These are phyloP conservation scores for Eulemur albifrons DNA, from an alignment of 2,797 vertebrate genomes.

Conservation along the genomic window DNA sequence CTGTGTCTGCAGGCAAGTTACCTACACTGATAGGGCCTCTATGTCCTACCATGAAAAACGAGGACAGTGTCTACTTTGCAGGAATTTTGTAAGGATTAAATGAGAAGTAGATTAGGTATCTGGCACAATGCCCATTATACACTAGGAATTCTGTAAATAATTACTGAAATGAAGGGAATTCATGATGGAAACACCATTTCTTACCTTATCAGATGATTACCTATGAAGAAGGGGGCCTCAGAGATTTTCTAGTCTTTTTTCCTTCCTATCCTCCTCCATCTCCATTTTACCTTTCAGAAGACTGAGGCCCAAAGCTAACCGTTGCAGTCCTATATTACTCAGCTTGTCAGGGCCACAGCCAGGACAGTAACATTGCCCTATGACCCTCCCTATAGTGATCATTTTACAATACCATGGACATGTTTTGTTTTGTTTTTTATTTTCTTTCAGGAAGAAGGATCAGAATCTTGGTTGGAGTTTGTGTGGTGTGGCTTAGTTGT, in stretches of 20 bases:
- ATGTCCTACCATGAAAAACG: not conserved
- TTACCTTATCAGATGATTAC: not conserved
- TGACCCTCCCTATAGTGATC: not conserved
- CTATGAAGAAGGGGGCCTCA: not conserved
- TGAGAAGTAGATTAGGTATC: not conserved
- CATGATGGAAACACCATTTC: not conserved
- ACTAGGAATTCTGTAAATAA: not conserved
- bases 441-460: slow-evolving; percentile 38
- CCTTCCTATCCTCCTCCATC: not conserved
- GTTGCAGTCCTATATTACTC: not conserved
- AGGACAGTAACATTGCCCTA: not conserved
- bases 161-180: not conserved
- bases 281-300: not conserved
- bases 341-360: not conserved
- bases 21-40: not conserved
- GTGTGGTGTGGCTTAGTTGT: slow-evolving; percentile 41
- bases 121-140: not conserved
- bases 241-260: not conserved
- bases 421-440: not conserved
- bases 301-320: not conserved
- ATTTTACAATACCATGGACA: not conserved
- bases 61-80: not conserved
- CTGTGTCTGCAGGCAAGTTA: not conserved
- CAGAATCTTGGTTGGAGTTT: slow-evolving; percentile 34
- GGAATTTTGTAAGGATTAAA: slow-evolving; percentile 26